Evolutionary conservation across 2,113 vertebrate species (phyloP).

Genomic region (Lophochroa leadbeateri): DNA sequence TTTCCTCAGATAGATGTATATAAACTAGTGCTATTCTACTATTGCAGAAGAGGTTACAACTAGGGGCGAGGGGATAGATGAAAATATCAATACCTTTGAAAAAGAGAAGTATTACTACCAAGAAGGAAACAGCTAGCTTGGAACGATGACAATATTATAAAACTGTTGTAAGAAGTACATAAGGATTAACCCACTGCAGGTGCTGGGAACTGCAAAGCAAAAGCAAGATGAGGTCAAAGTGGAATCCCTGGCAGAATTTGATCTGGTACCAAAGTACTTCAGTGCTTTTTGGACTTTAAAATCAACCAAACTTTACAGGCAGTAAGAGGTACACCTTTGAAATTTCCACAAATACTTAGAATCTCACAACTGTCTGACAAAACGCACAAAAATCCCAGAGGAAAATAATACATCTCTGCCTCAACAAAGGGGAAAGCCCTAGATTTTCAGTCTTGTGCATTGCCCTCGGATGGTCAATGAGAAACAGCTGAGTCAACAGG

Average conservation of each 20-base stretch:
- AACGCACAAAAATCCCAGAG: not conserved
- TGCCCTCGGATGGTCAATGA: not conserved
- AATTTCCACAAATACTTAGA: not conserved
- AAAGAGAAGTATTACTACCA: not conserved
- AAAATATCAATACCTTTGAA: not conserved
- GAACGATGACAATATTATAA: not conserved
- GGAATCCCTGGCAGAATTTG: not conserved
- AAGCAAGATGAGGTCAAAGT: not conserved
- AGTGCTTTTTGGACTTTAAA: not conserved
- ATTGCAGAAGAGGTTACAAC: not conserved
- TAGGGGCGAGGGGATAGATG: not conserved
- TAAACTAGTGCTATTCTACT: not conserved
- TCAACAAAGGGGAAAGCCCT: not conserved
- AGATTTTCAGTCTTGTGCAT: not conserved
- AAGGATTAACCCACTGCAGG: not conserved
- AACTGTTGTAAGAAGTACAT: not conserved
- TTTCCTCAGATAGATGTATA: not conserved
- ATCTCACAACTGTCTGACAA: not conserved
- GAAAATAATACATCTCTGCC: not conserved
- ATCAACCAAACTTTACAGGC: not conserved
- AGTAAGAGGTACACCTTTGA: not conserved
- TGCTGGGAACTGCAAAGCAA: not conserved
- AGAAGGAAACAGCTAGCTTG: not conserved
- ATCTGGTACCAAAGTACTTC: not conserved
- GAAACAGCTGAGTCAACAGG: not conserved